Conservation (phyloP, 2,888 invertebrate genomes). For the Hypselothyrea guttata region DNA sequence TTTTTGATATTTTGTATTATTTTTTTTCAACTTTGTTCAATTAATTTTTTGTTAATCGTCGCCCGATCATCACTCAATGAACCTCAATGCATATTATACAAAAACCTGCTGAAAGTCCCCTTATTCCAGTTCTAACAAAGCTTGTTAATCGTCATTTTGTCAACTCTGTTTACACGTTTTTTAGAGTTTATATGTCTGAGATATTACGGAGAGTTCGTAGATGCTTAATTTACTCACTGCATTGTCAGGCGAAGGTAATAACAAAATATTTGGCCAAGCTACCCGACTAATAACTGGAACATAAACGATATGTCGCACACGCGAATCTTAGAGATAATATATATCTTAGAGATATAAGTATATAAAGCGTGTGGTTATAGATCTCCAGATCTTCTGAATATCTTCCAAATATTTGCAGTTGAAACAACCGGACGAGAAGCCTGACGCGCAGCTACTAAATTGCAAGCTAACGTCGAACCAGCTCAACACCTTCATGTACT, state of each 20-base stretch:
- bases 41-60: too few relatives aligned
- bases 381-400: not conserved
- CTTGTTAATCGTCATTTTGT: slow-evolving; percentile 19
- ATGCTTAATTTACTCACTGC: slow-evolving; percentile 56
- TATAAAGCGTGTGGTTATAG: not conserved
- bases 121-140: too few relatives aligned
- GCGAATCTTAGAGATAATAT: slow-evolving; percentile 49
- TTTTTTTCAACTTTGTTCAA: too few relatives aligned
- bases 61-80: too few relatives aligned
- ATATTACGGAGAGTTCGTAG: not conserved
- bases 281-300: slow-evolving; percentile 18
- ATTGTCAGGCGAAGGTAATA: slow-evolving; percentile 43
- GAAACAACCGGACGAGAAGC: slow-evolving; percentile 42
- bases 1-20: too few relatives aligned
- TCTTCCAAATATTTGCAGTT: not conserved
- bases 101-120: too few relatives aligned
- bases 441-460: slow-evolving; percentile 57
- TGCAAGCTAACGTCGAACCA: slow-evolving; percentile 34
- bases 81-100: too few relatives aligned
- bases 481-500: slow-evolving; percentile 30
- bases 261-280: slow-evolving; percentile 49
- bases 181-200: not conserved
- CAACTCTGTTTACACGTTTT: slow-evolving; percentile 32
- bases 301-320: slow-evolving; percentile 63
- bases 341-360: not conserved